Evolutionary conservation across 2,888 invertebrate genomes (phyloP).

Genomic region (Cacoxenus indagator): DNA sequence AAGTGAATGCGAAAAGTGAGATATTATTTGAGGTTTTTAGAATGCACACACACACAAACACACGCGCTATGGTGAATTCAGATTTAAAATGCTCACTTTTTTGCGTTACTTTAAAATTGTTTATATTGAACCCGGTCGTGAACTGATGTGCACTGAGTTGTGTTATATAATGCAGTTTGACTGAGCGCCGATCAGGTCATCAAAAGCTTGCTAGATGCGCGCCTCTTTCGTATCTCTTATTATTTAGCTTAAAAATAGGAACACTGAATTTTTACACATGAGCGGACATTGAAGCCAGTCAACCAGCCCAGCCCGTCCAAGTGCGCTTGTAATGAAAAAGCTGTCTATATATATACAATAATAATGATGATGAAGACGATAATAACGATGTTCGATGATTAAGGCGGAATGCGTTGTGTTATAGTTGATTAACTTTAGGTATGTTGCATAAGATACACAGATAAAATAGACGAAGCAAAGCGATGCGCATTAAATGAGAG

Average conservation of each 20-base stretch:
- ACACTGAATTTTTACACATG: neutral
- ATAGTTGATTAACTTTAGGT: constrained; percentile 5
- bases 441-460: neutral
- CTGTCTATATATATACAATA: neutral
- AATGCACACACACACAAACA: no score
- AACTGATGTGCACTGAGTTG: no score
- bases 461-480: neutral
- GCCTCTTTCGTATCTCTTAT: neutral
- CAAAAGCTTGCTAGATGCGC: no score
- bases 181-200: no score
- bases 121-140: no score
- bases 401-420: neutral
- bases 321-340: neutral
- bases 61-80: no score
- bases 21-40: neutral
- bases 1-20: neutral
- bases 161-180: no score
- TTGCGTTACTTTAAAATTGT: no score
- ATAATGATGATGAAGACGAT: neutral
- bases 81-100: no score
- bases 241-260: neutral
- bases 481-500: neutral
- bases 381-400: neutral
- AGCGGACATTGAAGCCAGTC: neutral
- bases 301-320: neutral